Evolutionary conservation across 2,113 vertebrate genomes (phyloP), one percentile per base, ranked within the genome.

Genomic region (Campylorhamphus procurvoides): DNA sequence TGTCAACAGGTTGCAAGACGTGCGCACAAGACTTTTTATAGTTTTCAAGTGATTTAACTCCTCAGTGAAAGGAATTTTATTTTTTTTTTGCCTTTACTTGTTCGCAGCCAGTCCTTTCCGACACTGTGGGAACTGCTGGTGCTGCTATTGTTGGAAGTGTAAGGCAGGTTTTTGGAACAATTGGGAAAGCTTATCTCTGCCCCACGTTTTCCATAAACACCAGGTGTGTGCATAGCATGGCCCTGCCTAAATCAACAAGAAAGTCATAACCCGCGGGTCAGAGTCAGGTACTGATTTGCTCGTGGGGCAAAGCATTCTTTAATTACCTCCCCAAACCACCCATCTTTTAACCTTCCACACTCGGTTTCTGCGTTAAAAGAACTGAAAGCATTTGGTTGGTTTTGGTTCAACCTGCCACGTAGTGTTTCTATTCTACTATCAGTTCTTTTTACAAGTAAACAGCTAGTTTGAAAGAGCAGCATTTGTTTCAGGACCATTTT

Each of bases 281-380:
- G 91, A 77, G 77, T 49, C 88, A 85, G 96, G 95, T 84, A 90
- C 68, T 92, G 92, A 93, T 80, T 87, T 84, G 84, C 84, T 95
- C 20, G 17, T 77, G 94, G 95, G 82, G 87, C 74, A 82, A 82
- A 95, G 75, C 3, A 10, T 81, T 88, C 95, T 95, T 95, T 96
- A 97, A 96, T 97, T 96, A 93, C 84, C 92, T 96, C 92, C 94
- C 6, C 72, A 96, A 97, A 96, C 86, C 78, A 66, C 64, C 58
- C 79, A 77, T 96, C 84, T 86, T 89, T 96, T 93, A 92, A 94
- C 94, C 95, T 97, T 96, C 94, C 72, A 52, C 53, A 68, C 94
- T 64, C 85, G 42, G 49, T 89, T 94, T 95, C 93, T 84, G 85
- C 7, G 6, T 94, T 97, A 88, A 92, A 96, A 90, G 95, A 83